phyloP scores from a whole-genome alignment of 2,797 vertebrate species.

The Eidolon dupreanum region DNA sequence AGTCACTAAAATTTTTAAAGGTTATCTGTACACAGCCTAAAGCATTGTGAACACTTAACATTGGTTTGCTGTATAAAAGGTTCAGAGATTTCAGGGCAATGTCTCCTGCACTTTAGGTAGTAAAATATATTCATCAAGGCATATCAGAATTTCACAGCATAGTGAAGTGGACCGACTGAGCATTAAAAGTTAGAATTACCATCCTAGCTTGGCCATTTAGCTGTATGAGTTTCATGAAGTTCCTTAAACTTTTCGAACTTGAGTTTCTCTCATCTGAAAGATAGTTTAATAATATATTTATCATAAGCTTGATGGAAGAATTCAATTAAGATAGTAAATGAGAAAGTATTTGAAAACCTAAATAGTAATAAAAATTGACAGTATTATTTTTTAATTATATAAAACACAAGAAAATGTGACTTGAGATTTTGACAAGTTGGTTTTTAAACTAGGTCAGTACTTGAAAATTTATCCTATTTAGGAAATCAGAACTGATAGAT shows the following conservation, averaged over 20 bases:
- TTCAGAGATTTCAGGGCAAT: not conserved
- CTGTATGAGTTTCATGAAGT: not conserved
- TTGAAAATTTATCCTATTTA: conserved; percentile 53
- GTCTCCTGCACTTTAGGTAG: not conserved
- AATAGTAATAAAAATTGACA: not conserved
- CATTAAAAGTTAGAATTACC: not conserved
- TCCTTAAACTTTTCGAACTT: not conserved
- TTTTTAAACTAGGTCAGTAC: conserved; percentile 71
- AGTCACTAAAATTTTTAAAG: not conserved
- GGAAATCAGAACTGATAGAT: conserved; percentile 43
- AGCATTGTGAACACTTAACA: not conserved
- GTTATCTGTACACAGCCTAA: not conserved
- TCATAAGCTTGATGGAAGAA: not conserved
- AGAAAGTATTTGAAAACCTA: conserved; percentile 16
- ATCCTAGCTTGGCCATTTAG: not conserved
- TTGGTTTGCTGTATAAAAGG: not conserved
- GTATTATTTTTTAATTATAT: conserved; percentile 8
- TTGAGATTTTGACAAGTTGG: conserved; percentile 53
- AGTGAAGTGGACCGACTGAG: not conserved
- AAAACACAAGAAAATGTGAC: conserved; percentile 43
- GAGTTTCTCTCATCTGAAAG: conserved; percentile 16
- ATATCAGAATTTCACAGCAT: not conserved
- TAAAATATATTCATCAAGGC: conserved; percentile 9
- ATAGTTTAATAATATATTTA: not conserved
- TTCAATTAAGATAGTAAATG: conserved; percentile 4